Evolutionary conservation across 2,888 invertebrate genomes (phyloP).

Genomic region (Sericinus montela): DNA sequence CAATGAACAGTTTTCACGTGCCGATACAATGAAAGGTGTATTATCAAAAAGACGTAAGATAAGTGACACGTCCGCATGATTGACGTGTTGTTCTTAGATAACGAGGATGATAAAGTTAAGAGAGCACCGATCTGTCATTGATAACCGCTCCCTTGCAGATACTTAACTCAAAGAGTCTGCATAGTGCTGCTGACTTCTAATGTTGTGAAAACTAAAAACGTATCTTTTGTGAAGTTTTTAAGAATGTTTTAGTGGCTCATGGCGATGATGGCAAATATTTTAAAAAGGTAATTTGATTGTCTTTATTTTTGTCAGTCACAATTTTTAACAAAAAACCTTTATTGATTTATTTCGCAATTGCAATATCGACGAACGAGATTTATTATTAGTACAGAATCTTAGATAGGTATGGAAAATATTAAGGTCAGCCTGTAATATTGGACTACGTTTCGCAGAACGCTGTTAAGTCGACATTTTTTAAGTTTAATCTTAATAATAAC

Average conservation of each 20-base stretch:
- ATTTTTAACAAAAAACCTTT: too few species aligned
- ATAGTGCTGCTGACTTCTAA: background rate
- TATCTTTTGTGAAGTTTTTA: background rate
- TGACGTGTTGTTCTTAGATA: constrained; percentile 65
- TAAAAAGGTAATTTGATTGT: constrained; percentile 59
- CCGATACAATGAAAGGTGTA: constrained; percentile 31
- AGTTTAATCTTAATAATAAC: too few species aligned
- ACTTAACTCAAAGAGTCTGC: constrained; percentile 15
- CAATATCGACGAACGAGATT: too few species aligned
- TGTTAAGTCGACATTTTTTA: too few species aligned
- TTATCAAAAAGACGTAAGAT: constrained; percentile 32
- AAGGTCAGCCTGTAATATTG: too few species aligned
- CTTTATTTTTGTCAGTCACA: too few species aligned
- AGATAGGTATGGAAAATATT: too few species aligned
- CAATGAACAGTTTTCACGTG: constrained; percentile 46
- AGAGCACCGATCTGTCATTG: constrained; percentile 62
- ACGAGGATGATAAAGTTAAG: constrained; percentile 40
- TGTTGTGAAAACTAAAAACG: background rate
- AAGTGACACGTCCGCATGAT: constrained; percentile 43
- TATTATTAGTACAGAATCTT: too few species aligned
- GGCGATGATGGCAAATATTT: constrained; percentile 44
- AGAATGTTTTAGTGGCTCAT: constrained; percentile 1
- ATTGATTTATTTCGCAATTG: too few species aligned
- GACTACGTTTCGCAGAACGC: too few species aligned
- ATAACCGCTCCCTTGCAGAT: constrained; percentile 42